Conservation (phyloP, 2,113 vertebrate species). For the Circaetus gallicus region DNA sequence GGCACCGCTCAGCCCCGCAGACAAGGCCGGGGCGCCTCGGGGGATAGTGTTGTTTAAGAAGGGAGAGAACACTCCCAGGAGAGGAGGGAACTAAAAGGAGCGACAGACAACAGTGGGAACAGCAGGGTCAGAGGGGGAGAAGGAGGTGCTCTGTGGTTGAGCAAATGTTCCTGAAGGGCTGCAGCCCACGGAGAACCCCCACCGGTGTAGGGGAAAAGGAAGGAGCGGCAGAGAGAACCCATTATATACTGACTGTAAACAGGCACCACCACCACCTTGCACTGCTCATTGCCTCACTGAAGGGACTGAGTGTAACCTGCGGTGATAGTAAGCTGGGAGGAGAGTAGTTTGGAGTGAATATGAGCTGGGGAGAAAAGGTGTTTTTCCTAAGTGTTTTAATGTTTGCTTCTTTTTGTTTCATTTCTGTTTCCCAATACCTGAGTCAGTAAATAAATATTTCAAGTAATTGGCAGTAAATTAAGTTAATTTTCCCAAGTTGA, state of each 20-base stretch:
- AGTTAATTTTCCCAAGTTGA: background rate
- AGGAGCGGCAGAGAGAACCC: background rate
- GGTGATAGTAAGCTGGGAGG: accelerated
- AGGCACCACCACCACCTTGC: too few species aligned
- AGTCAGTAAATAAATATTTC: background rate
- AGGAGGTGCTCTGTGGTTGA: background rate
- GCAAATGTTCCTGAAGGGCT: background rate
- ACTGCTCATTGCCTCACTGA: background rate
- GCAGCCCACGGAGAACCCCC: background rate
- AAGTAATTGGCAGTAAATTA: background rate
- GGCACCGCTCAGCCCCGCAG: background rate
- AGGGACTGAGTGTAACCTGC: background rate
- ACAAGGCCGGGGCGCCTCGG: accelerated
- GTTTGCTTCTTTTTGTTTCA: background rate
- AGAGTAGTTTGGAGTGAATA: background rate
- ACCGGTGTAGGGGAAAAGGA: background rate
- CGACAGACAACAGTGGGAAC: background rate
- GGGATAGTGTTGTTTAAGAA: background rate
- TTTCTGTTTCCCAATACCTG: background rate
- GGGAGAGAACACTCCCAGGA: background rate
- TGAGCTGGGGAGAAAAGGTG: background rate
- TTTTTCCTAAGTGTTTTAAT: background rate
- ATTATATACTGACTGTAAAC: background rate
- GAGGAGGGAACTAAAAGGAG: background rate
- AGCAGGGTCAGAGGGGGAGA: background rate